A percentile compares a stretch with the other conserved stretches of the same genome.
phyloP scores from a whole-genome alignment of 2,888 invertebrate genomes.

The Camponotus fellah region DNA sequence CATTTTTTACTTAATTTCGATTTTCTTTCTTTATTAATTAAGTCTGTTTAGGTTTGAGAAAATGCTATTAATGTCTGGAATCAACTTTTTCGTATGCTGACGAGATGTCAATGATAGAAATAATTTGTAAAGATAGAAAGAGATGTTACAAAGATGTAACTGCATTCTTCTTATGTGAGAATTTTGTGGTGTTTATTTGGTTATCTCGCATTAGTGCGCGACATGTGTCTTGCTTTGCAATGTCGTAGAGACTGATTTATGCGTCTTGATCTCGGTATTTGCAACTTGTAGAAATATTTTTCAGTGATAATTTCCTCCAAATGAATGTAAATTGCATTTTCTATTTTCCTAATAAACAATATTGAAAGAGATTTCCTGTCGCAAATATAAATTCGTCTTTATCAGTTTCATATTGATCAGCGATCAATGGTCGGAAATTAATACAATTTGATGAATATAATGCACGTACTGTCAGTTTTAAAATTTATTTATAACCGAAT shows the following conservation, averaged over 20 bases:
- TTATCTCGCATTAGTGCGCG: slow-evolving; percentile 46
- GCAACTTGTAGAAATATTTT: slow-evolving; percentile 45
- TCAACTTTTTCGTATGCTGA: not conserved
- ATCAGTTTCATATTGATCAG: slow-evolving; percentile 27
- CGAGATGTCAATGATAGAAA: slow-evolving; percentile 7
- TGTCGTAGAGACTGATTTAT: slow-evolving; percentile 52
- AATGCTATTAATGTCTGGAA: not conserved
- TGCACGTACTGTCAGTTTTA: not conserved
- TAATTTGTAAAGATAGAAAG: slow-evolving; percentile 35
- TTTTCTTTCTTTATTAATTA: not conserved
- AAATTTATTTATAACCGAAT: not conserved
- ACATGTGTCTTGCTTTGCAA: slow-evolving; percentile 48
- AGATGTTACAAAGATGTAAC: slow-evolving; percentile 21
- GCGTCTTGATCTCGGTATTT: slow-evolving; percentile 38
- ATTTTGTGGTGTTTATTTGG: slow-evolving; percentile 45
- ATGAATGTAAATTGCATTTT: slow-evolving; percentile 32
- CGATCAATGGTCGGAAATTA: slow-evolving; percentile 3
- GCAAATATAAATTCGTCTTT: slow-evolving; percentile 2
- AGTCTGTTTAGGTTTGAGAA: not conserved
- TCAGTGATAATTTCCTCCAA: slow-evolving; percentile 50
- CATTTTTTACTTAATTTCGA: not conserved
- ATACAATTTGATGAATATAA: slow-evolving; percentile 2
- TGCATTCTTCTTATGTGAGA: slow-evolving; percentile 24
- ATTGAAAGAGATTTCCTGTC: slow-evolving; percentile 22
- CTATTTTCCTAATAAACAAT: slow-evolving; percentile 45